These are phyloP conservation scores for Pedionomus torquatus DNA, from an alignment of 2,113 vertebrate species.

Conservation along the genomic window DNA sequence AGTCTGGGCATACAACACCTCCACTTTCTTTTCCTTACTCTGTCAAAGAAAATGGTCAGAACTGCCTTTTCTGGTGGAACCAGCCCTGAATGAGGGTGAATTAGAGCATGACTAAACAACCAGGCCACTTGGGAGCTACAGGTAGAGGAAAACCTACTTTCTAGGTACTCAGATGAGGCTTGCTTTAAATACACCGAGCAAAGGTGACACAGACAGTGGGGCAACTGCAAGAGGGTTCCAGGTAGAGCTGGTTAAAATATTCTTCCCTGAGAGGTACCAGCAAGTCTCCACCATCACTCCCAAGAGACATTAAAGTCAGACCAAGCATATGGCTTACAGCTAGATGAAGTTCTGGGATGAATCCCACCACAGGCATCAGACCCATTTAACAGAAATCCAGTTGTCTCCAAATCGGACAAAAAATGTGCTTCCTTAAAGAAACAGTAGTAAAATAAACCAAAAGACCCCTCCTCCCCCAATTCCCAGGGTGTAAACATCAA, in stretches of 20 bases:
- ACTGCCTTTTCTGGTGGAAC: not conserved
- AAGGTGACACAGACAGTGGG: not conserved
- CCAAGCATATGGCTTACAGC: not conserved
- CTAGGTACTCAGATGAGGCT: conserved; percentile 13
- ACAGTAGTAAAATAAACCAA: not conserved
- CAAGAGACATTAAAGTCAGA: not conserved
- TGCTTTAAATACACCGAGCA: not conserved
- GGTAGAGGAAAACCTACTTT: conserved; percentile 49
- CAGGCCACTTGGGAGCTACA: not conserved
- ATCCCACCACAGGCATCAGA: not conserved
- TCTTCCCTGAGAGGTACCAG: not conserved
- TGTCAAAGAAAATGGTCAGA: conserved; percentile 5
- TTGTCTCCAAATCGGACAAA: not conserved
- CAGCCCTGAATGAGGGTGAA: not conserved
- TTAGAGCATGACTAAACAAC: conserved; percentile 60
- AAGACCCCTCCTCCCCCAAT: not conserved
- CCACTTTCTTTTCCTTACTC: not conserved
- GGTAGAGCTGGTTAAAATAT: not conserved
- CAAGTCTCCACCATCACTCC: not conserved
- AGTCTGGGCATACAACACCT: fast-evolving
- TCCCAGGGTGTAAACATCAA: conserved; percentile 31
- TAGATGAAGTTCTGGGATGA: conserved; percentile 13
- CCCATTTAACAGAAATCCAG: not conserved
- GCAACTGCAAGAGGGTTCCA: not conserved
- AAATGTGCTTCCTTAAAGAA: not conserved